Evolutionary conservation across 2,888 invertebrate species (phyloP).

Genomic region (Brachyptera risi): DNA sequence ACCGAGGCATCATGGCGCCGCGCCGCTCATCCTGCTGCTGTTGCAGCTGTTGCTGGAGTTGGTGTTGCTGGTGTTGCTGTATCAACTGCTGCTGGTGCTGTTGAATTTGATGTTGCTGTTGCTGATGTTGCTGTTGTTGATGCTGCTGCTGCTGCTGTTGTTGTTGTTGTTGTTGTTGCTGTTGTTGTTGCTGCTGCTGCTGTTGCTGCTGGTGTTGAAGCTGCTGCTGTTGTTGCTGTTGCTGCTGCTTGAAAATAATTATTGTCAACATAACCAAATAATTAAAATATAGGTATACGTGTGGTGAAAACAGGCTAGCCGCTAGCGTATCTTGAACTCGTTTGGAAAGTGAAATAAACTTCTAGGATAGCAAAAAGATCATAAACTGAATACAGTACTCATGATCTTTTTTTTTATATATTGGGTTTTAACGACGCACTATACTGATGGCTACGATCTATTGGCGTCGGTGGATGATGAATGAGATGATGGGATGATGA

Average conservation of each 20-base stretch:
- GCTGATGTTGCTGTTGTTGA: constrained; percentile 28
- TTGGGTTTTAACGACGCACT: too few species aligned
- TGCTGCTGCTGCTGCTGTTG: constrained; percentile 27
- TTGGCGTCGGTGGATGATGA: too few species aligned
- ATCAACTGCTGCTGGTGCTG: constrained; percentile 35
- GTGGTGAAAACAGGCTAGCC: too few species aligned
- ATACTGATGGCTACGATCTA: too few species aligned
- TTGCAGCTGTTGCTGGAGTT: constrained; percentile 37
- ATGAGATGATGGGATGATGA: too few species aligned
- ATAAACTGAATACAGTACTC: too few species aligned
- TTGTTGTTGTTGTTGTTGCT: constrained; percentile 37
- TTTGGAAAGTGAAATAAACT: too few species aligned
- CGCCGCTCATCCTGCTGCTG: constrained; percentile 48
- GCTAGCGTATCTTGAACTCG: too few species aligned
- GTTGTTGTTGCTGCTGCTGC: constrained; percentile 42
- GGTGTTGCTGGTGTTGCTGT: constrained; percentile 39
- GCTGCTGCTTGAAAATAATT: constrained; percentile 6
- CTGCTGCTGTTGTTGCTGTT: constrained; percentile 28
- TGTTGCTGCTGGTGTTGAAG: constrained; percentile 29
- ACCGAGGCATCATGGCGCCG: constrained; percentile 45
- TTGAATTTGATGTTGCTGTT: constrained; percentile 26
- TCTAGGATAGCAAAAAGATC: too few species aligned
- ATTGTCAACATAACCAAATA: too few species aligned
- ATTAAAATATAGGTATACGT: too few species aligned
- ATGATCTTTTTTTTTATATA: too few species aligned